Percentiles rank a stretch among this genome's conserved stretches.
phyloP scores from a whole-genome alignment of 2,113 vertebrate species.

The Empidonax traillii region DNA sequence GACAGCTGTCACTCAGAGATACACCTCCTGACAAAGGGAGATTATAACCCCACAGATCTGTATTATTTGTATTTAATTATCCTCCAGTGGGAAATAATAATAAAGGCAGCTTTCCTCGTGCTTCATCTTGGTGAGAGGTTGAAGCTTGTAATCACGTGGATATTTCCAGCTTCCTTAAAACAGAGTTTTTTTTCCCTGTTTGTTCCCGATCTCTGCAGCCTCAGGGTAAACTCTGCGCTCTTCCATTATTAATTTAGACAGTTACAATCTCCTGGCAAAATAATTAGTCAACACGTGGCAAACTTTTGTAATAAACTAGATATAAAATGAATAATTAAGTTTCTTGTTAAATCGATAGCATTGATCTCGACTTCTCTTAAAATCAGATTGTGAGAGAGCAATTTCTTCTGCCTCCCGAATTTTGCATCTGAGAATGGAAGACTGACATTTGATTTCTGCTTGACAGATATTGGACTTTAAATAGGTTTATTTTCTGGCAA shows the following conservation, averaged over 20 bases:
- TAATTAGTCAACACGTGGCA: slow-evolving; percentile 70
- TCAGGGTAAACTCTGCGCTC: slow-evolving; percentile 61
- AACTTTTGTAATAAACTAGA: slow-evolving; percentile 70
- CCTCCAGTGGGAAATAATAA: slow-evolving; percentile 57
- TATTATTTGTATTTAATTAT: slow-evolving; percentile 72
- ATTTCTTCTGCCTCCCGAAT: slow-evolving; percentile 62
- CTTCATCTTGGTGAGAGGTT: slow-evolving; percentile 43
- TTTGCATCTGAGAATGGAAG: slow-evolving; percentile 26
- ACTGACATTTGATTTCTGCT: slow-evolving; percentile 56
- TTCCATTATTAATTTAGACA: slow-evolving; percentile 72
- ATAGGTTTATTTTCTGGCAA: slow-evolving; percentile 29
- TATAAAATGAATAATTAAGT: slow-evolving; percentile 79
- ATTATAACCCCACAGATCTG: slow-evolving; percentile 51
- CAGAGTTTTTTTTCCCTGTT: neutral
- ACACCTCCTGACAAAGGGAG: slow-evolving; percentile 20
- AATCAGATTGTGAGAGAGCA: slow-evolving; percentile 65
- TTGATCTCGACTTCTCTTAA: slow-evolving; percentile 61
- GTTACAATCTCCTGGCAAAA: slow-evolving; percentile 66
- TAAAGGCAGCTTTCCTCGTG: neutral
- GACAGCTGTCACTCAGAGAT: slow-evolving; percentile 67
- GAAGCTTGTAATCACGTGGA: neutral
- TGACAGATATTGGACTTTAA: slow-evolving; percentile 56
- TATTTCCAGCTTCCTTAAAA: slow-evolving; percentile 44
- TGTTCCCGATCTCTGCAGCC: slow-evolving; percentile 63
- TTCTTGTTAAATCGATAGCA: slow-evolving; percentile 69